phyloP scores from a whole-genome alignment of 2,113 vertebrate species.

The Brachypteracias leptosomus region DNA sequence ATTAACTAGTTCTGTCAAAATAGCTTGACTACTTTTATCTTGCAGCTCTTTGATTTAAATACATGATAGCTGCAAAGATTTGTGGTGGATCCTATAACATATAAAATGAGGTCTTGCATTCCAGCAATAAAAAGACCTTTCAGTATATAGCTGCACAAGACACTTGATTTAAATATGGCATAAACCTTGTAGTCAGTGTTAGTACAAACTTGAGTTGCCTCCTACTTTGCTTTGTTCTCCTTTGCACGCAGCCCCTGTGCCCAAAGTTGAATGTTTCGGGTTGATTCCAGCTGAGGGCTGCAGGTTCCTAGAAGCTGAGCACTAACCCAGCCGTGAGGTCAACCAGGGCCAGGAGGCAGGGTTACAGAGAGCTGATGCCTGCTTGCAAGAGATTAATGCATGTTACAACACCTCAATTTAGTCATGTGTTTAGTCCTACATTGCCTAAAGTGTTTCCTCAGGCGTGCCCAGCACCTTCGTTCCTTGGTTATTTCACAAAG shows the following conservation, averaged over 20 bases:
- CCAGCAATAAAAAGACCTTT: background rate
- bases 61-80: background rate
- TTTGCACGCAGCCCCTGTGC: accelerated
- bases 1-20: background rate
- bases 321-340: background rate
- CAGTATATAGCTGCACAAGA: background rate
- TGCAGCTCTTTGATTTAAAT: background rate
- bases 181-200: background rate
- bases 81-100: background rate
- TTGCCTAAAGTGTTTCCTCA: background rate
- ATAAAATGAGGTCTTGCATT: background rate
- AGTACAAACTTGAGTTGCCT: background rate
- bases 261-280: background rate
- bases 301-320: background rate
- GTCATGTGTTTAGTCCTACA: background rate
- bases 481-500: background rate
- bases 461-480: background rate
- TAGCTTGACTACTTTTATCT: background rate
- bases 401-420: background rate
- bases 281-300: background rate
- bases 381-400: background rate
- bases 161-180: background rate
- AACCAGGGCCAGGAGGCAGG: accelerated
- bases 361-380: background rate
- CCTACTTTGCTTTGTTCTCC: background rate